Base-by-base conservation (phyloP, 2,797 vertebrate species). In the Sebastes vulpes region DNA sequence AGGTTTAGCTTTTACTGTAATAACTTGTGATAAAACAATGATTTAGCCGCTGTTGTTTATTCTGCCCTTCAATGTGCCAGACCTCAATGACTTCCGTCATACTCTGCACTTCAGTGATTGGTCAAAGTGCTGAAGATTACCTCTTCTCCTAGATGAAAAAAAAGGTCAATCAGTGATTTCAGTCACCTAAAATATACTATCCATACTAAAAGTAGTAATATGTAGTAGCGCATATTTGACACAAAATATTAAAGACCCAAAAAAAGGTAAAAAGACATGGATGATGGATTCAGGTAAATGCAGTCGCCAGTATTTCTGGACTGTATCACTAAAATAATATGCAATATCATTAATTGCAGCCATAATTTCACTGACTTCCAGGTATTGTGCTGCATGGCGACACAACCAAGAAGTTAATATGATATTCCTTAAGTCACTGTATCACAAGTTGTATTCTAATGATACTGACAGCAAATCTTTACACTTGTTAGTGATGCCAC, bases 401-500 rank as follows among this genome's bases (percentile, higher is more conserved):
- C 35, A 60, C 9, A 75, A 64, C 50, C 46, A 65, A 75, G 35
- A 81, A 77, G 71, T 77, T 72, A 76, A 82, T 63, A 26, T 75
- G 12, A 61, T 56, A 63, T 72, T 69, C 26, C 23, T 79, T 58
- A 35, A 79, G 77, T 18, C 52, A 56, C 54, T 66, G 64, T 28
- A 54, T 76, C 26, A 71, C 65, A 90, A 81, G 66, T 84, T 76
- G 31, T 21, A 54, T 70, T 81, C 56, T 32, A 67, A 65, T 9
- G 6, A 73, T 42, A 71, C 32, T 59, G 82, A 90, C 56, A 77
- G 75, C 57, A 74, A 73, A 85, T 85, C 77, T 88, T 87, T 66
- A 81, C 72, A 61, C 88, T 89, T 74, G 81, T 85, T 93, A 93
- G 90, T 90, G 93, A 90, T 63, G 70, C 71, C 94, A 58, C 94